These are phyloP conservation scores for Rotaria sp. DNA, from an alignment of 2,888 invertebrate genomes.

Conservation along the genomic window DNA sequence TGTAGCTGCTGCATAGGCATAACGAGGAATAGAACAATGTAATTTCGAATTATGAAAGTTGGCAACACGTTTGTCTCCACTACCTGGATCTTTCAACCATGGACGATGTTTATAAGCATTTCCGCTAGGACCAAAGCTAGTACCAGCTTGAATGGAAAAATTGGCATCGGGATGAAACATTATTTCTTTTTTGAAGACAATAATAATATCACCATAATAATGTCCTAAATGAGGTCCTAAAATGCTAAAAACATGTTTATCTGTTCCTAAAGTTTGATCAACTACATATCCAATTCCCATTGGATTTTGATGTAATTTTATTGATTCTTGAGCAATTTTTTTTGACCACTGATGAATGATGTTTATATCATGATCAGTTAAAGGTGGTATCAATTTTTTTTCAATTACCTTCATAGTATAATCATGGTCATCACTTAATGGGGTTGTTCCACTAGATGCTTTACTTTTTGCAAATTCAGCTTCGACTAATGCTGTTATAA, in stretches of 20 bases:
- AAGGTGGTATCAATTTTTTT: background rate
- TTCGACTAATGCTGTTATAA: background rate
- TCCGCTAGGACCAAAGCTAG: background rate
- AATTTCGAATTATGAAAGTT: background rate
- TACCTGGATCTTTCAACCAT: background rate
- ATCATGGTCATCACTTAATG: background rate
- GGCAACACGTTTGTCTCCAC: background rate
- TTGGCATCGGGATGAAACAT: slow-evolving; percentile 21
- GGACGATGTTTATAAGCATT: background rate
- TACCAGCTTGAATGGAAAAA: background rate
- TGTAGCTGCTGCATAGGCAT: background rate
- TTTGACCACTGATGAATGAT: background rate
- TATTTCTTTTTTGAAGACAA: background rate
- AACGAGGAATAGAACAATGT: slow-evolving; percentile 12
- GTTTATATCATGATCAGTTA: background rate
- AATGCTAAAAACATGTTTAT: background rate
- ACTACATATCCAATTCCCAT: background rate
- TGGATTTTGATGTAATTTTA: background rate
- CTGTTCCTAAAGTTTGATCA: background rate
- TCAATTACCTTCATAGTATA: background rate
- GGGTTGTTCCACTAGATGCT: background rate
- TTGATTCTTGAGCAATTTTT: background rate
- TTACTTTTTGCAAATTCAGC: background rate
- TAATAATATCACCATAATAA: slow-evolving; percentile 9
- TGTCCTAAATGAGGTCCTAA: background rate